Conservation (phyloP, 1,140 invertebrate species). For the Aporrectodea caliginosa region DNA sequence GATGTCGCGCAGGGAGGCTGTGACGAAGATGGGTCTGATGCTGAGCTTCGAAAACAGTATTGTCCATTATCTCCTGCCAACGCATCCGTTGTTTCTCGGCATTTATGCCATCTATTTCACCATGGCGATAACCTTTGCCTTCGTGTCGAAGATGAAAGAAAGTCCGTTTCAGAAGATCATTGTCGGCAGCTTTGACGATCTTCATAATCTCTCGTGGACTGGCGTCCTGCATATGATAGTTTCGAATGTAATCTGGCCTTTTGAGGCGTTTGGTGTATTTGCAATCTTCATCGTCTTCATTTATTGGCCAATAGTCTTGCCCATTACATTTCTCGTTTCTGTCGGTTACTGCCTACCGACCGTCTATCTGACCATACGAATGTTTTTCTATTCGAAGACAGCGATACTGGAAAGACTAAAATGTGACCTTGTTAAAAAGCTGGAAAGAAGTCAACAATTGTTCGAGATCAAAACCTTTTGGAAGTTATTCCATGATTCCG, state of each 20-base stretch:
- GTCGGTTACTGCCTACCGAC: slow-evolving; percentile 49
- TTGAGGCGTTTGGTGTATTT: slow-evolving; percentile 39
- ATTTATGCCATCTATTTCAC: slow-evolving; percentile 47
- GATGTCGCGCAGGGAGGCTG: slow-evolving; percentile 30
- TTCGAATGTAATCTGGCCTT: slow-evolving; percentile 32
- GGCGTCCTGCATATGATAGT: slow-evolving; percentile 15
- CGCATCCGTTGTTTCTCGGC: slow-evolving; percentile 45
- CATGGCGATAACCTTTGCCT: slow-evolving; percentile 41
- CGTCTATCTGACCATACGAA: slow-evolving; percentile 44
- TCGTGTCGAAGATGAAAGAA: slow-evolving; percentile 25
- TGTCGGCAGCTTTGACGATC: slow-evolving; percentile 41
- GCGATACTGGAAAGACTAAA: slow-evolving; percentile 14
- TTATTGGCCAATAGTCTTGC: slow-evolving; percentile 40
- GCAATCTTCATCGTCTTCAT: slow-evolving; percentile 43
- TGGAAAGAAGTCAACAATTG: neutral
- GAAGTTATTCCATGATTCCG: neutral
- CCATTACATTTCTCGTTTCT: slow-evolving; percentile 41
- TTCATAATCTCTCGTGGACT: slow-evolving; percentile 44
- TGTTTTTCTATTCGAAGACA: slow-evolving; percentile 42
- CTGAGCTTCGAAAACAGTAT: slow-evolving; percentile 42
- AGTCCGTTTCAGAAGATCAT: slow-evolving; percentile 12
- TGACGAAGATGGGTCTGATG: slow-evolving; percentile 34
- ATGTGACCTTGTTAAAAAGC: too few relatives aligned
- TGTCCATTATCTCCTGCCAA: slow-evolving; percentile 50
- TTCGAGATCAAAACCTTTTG: slow-evolving; percentile 7